Conservation (phyloP, 2,888 invertebrate species). For the Spodoptera exigua region DNA sequence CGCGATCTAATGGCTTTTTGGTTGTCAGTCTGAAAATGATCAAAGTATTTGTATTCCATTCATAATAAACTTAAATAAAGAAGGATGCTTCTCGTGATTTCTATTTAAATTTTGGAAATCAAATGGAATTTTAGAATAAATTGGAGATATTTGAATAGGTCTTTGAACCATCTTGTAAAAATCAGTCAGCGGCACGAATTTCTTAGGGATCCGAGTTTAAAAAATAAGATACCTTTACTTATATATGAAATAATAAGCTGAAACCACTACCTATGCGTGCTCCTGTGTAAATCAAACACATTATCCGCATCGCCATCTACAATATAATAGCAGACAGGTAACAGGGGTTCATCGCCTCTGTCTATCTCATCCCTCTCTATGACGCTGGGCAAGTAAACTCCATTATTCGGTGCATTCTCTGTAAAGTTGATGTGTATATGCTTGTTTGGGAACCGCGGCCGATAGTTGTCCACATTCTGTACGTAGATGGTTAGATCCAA, state of each 20-base stretch:
- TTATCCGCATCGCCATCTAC: constrained; percentile 94
- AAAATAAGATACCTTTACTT: too few species aligned
- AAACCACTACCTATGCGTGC: constrained; percentile 91
- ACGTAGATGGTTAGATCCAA: constrained; percentile 96
- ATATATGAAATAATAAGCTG: too few species aligned
- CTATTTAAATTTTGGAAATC: too few species aligned
- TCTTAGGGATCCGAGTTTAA: too few species aligned
- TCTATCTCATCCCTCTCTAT: constrained; percentile 96
- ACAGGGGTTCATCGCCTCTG: constrained; percentile 93
- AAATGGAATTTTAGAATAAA: too few species aligned
- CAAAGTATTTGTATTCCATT: too few species aligned
- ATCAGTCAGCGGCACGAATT: too few species aligned
- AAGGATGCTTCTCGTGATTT: too few species aligned
- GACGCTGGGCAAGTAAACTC: constrained; percentile 92
- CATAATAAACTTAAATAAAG: too few species aligned
- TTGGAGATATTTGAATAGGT: too few species aligned
- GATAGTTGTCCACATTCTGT: constrained; percentile 96
- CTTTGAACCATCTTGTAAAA: too few species aligned
- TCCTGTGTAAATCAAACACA: constrained; percentile 92
- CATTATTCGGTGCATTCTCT: constrained; percentile 90
- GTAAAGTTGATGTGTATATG: constrained; percentile 93
- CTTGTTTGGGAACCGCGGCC: constrained; percentile 94
- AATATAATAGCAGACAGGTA: constrained; percentile 97
- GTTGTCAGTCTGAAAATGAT: constrained; percentile 70
- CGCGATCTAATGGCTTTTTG: constrained; percentile 92